Percentiles rank a stretch among this genome's conserved stretches.
Evolutionary conservation across 2,888 invertebrate genomes (phyloP).

Genomic region (Halictus ligatus): DNA sequence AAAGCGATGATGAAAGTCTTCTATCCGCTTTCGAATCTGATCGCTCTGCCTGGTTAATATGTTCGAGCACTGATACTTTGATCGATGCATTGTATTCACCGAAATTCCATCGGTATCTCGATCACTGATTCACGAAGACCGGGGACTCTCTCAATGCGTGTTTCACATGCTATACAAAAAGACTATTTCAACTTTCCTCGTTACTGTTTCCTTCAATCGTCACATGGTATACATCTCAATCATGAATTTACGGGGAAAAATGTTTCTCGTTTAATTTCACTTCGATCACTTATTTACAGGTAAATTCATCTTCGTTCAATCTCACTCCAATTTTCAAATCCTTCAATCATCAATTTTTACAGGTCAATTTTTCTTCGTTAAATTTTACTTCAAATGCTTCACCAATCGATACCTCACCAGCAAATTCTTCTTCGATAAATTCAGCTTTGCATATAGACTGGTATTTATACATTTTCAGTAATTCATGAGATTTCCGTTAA

Average conservation of each 20-base stretch:
- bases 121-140: neutral
- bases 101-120: neutral
- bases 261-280: neutral
- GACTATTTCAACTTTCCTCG: neutral
- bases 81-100: neutral
- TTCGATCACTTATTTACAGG: too few relatives aligned
- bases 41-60: neutral
- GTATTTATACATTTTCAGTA: neutral
- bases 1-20: conserved; percentile 7
- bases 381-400: neutral
- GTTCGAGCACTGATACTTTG: neutral
- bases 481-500: too few relatives aligned
- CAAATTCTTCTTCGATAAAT: neutral
- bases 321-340: too few relatives aligned
- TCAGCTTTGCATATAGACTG: neutral
- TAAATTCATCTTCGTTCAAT: too few relatives aligned
- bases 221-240: neutral
- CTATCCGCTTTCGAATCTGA: conserved; percentile 10
- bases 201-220: neutral
- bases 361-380: neutral
- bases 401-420: neutral
- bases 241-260: neutral
- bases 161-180: neutral
- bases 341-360: neutral
- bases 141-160: neutral